These are phyloP conservation scores for Trachymyrmex septentrionalis DNA, from an alignment of 1,140 invertebrate species.

Conservation along the genomic window DNA sequence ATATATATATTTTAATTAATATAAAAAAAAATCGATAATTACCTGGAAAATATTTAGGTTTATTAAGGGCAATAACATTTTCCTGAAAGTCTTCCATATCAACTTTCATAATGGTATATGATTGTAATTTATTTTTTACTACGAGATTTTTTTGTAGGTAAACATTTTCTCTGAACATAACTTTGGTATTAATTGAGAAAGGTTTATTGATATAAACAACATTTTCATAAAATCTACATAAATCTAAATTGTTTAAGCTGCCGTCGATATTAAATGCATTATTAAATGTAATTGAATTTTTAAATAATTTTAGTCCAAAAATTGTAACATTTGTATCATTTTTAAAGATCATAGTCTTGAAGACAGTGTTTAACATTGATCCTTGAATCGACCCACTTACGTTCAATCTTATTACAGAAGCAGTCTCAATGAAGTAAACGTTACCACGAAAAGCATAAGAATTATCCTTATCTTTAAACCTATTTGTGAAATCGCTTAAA, in stretches of 20 bases:
- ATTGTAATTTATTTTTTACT: conserved; percentile 65
- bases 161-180: conserved; percentile 73
- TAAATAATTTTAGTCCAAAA: conserved; percentile 74
- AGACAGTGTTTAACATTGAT: conserved; percentile 64
- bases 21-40: not conserved
- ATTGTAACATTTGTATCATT: conserved; percentile 65
- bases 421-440: conserved; percentile 63
- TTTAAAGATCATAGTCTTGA: conserved; percentile 62
- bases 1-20: not conserved
- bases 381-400: conserved; percentile 70
- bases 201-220: conserved; percentile 75
- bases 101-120: conserved; percentile 69
- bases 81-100: conserved; percentile 70
- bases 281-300: conserved; percentile 68
- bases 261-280: conserved; percentile 63
- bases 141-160: conserved; percentile 58
- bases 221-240: conserved; percentile 73
- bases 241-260: conserved; percentile 74
- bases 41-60: conserved; percentile 67
- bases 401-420: conserved; percentile 67
- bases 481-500: conserved; percentile 62
- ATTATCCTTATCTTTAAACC: conserved; percentile 58
- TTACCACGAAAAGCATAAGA: conserved; percentile 69
- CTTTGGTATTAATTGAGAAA: conserved; percentile 52
- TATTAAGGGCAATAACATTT: conserved; percentile 66